Evolutionary conservation across 2,113 vertebrate species (phyloP).

Genomic region (Pterocles burchelli): DNA sequence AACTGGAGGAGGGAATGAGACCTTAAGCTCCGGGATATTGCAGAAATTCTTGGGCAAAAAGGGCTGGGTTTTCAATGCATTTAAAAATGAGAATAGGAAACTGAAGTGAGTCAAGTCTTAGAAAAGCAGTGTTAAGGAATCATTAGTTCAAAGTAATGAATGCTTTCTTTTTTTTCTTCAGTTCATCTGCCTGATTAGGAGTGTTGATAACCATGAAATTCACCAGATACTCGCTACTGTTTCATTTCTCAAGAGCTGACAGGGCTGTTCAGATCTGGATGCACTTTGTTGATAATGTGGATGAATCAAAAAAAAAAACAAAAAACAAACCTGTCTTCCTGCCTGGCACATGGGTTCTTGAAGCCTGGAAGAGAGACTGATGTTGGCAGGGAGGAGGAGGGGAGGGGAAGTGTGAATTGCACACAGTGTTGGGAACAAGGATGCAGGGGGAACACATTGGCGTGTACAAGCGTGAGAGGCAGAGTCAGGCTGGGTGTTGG

Average conservation of each 20-base stretch:
- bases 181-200: constrained; percentile 41
- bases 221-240: constrained; percentile 18
- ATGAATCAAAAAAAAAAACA: constrained; percentile 26
- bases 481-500: background rate
- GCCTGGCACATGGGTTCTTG: constrained; percentile 17
- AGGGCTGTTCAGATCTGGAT: constrained; percentile 20
- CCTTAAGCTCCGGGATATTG: background rate
- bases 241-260: constrained; percentile 47
- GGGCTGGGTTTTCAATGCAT: background rate
- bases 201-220: constrained; percentile 47
- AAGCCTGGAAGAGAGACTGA: background rate
- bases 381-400: background rate
- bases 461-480: accelerated
- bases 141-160: constrained; percentile 51
- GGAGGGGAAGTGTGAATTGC: background rate
- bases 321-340: background rate
- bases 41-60: background rate
- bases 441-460: background rate
- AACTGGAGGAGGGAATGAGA: background rate
- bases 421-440: background rate
- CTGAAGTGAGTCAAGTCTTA: background rate
- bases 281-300: constrained; percentile 39
- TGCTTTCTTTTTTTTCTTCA: background rate
- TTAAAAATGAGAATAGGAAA: background rate
- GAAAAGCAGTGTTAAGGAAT: constrained; percentile 54